Evolutionary conservation across 2,797 vertebrate genomes (phyloP).

Genomic region (Ctenopoma kingsleyae): DNA sequence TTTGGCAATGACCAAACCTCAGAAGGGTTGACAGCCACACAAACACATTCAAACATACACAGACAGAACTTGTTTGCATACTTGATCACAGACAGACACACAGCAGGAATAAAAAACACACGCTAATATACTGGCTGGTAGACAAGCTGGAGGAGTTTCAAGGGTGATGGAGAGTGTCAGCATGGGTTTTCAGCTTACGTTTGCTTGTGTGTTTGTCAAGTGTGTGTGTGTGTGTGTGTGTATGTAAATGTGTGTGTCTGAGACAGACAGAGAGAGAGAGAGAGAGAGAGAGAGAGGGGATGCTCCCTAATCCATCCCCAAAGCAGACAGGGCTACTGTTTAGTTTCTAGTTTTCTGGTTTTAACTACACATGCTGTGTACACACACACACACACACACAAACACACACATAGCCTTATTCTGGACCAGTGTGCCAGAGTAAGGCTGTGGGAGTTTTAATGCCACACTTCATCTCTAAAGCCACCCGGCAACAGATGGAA

Average conservation of each 20-base stretch:
- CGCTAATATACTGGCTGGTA: slow-evolving; percentile 68
- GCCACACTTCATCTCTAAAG: slow-evolving; percentile 67
- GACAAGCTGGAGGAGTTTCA: slow-evolving; percentile 80
- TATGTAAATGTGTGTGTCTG: slow-evolving; percentile 16
- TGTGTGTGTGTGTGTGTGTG: slow-evolving; percentile 16
- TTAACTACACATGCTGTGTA: slow-evolving; percentile 53
- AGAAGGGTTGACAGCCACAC: slow-evolving; percentile 65
- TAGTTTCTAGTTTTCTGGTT: slow-evolving; percentile 62
- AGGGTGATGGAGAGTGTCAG: slow-evolving; percentile 64
- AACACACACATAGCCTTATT: slow-evolving; percentile 7
- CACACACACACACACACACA: slow-evolving; percentile 37
- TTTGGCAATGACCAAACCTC: slow-evolving; percentile 82
- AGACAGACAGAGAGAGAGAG: slow-evolving; percentile 24
- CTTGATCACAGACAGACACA: slow-evolving; percentile 43
- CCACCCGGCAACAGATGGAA: slow-evolving; percentile 50
- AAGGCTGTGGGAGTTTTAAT: slow-evolving; percentile 51
- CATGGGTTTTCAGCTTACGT: slow-evolving; percentile 58
- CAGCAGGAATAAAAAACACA: slow-evolving; percentile 41
- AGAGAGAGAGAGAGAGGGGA: slow-evolving; percentile 9
- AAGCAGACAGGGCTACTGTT: slow-evolving; percentile 58
- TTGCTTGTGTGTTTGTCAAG: slow-evolving; percentile 29
- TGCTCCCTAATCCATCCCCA: slow-evolving; percentile 71
- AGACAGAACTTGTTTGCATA: slow-evolving; percentile 24
- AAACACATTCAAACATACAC: slow-evolving; percentile 27
- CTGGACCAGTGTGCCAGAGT: slow-evolving; percentile 44